phyloP scores from a whole-genome alignment of 2,113 vertebrate species.

The Cheilinus undulatus region DNA sequence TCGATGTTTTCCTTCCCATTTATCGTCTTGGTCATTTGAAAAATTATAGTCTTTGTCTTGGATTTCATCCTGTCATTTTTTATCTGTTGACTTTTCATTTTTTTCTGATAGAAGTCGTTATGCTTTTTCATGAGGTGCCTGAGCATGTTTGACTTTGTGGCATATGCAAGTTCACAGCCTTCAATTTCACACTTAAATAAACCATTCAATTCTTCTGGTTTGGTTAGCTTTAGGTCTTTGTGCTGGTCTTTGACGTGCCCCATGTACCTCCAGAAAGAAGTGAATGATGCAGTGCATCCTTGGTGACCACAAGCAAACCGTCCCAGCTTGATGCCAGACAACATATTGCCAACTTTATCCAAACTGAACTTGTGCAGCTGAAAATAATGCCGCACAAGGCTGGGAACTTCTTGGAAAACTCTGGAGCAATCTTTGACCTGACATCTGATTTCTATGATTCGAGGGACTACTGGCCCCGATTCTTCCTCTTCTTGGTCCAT shows the following conservation, averaged over 20 bases:
- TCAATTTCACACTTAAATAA: constrained; percentile 93
- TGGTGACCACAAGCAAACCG: constrained; percentile 92
- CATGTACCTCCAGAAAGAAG: constrained; percentile 88
- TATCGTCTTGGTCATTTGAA: constrained; percentile 82
- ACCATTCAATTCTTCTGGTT: constrained; percentile 84
- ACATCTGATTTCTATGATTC: constrained; percentile 91
- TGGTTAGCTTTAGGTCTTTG: constrained; percentile 82
- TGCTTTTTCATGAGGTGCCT: constrained; percentile 96
- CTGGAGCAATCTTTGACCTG: constrained; percentile 94
- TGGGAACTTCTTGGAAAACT: constrained; percentile 92
- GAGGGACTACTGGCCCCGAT: constrained; percentile 68
- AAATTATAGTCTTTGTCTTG: constrained; percentile 81
- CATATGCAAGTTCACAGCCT: constrained; percentile 94
- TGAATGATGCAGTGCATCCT: constrained; percentile 88
- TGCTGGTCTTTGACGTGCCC: constrained; percentile 90
- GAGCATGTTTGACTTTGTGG: constrained; percentile 94
- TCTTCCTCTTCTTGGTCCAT: constrained; percentile 84
- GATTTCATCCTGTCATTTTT: constrained; percentile 87
- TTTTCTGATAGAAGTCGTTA: constrained; percentile 89
- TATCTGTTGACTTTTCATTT: constrained; percentile 88
- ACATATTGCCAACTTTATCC: constrained; percentile 87
- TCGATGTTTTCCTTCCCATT: constrained; percentile 88
- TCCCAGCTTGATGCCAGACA: constrained; percentile 83
- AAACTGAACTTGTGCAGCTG: constrained; percentile 92
- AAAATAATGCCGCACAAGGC: constrained; percentile 93